phyloP scores from a whole-genome alignment of 2,797 vertebrate genomes.

The Varecia variegata region DNA sequence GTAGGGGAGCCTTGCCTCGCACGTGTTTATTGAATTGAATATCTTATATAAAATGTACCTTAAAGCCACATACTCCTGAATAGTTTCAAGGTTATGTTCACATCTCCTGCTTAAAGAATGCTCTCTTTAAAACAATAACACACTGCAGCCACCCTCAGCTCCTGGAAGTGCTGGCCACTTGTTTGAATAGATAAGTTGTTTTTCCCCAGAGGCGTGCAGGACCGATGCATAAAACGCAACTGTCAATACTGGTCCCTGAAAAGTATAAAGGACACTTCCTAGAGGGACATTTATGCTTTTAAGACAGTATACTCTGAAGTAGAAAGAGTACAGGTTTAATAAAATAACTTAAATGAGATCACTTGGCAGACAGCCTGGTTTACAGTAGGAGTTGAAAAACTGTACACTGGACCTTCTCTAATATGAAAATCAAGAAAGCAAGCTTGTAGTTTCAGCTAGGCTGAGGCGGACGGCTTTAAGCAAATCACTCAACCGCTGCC shows the following conservation, averaged over 20 bases:
- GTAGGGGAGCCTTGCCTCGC: not conserved
- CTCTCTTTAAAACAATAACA: not conserved
- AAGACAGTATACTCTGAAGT: not conserved
- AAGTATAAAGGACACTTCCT: not conserved
- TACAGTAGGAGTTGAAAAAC: not conserved
- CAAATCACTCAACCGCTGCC: not conserved
- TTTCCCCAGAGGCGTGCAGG: not conserved
- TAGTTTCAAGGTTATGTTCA: not conserved
- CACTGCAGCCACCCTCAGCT: not conserved
- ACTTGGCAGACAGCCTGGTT: not conserved
- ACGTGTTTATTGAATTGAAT: not conserved
- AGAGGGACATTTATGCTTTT: not conserved
- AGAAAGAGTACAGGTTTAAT: not conserved
- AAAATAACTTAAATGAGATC: constrained; percentile 3
- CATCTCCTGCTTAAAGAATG: not conserved
- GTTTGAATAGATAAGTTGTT: constrained; percentile 9
- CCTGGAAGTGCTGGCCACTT: not conserved
- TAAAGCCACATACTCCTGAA: not conserved
- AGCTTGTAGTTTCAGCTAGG: not conserved
- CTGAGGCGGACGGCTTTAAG: not conserved
- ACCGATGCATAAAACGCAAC: not conserved
- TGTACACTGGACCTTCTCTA: not conserved
- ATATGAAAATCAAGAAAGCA: not conserved
- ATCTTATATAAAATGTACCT: not conserved
- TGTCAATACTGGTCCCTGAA: not conserved